phyloP scores from a whole-genome alignment of 2,888 invertebrate species.

The Macrosoma leucophasiata region DNA sequence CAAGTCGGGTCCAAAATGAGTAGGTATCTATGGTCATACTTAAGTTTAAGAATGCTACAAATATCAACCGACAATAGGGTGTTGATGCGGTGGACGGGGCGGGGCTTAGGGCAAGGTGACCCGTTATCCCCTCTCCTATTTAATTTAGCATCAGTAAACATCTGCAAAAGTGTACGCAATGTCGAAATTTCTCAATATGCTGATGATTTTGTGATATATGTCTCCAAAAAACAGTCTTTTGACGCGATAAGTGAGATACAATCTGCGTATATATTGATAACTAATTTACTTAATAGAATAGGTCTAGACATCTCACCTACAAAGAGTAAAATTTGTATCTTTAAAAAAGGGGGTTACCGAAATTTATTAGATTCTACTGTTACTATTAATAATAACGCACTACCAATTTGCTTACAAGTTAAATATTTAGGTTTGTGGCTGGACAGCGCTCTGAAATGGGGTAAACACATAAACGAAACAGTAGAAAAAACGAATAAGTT shows the following conservation, averaged over 20 bases:
- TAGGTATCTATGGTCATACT: slow-evolving; percentile 23
- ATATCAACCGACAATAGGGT: slow-evolving; percentile 8
- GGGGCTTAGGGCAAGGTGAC: background rate
- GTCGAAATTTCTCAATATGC: background rate
- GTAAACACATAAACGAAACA: slow-evolving; percentile 4
- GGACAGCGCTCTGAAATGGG: slow-evolving; percentile 6
- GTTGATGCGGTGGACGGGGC: slow-evolving; percentile 4
- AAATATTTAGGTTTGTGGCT: slow-evolving; percentile 10
- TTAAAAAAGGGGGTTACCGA: slow-evolving; percentile 4
- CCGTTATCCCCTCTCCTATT: background rate
- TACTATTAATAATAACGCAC: slow-evolving; percentile 2
- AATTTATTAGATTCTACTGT: no score
- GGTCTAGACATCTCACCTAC: slow-evolving; percentile 1
- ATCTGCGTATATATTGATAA: background rate
- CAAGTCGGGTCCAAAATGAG: slow-evolving; percentile 24
- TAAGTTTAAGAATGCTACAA: slow-evolving; percentile 18
- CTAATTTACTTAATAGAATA: background rate
- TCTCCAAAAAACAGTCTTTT: background rate
- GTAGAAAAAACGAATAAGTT: background rate
- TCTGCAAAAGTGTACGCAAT: background rate
- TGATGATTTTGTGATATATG: background rate
- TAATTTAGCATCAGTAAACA: slow-evolving; percentile 18
- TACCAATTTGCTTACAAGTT: slow-evolving; percentile 2
- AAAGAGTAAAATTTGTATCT: slow-evolving; percentile 9
- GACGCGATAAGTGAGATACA: background rate